phyloP scores from a whole-genome alignment of 2,113 vertebrate genomes.

The Lonchura striata region DNA sequence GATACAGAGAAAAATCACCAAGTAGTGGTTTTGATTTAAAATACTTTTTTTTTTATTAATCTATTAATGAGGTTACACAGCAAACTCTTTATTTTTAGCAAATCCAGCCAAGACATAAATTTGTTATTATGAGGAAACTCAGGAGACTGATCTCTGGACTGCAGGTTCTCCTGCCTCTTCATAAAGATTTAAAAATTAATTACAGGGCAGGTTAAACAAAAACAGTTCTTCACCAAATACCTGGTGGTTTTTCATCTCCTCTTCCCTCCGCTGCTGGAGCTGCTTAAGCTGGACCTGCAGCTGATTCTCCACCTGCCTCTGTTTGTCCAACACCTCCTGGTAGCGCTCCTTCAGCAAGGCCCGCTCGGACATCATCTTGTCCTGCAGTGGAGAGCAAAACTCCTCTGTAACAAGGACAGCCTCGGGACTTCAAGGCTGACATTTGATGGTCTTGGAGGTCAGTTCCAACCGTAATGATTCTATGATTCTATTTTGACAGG shows the following conservation, averaged over 20 bases:
- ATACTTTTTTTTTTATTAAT: fast-evolving
- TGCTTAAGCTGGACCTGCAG: conserved; percentile 76
- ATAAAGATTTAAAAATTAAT: neutral
- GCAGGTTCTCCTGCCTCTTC: fast-evolving
- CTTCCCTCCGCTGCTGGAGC: conserved; percentile 78
- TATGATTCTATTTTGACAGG: neutral
- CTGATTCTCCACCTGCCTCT: conserved; percentile 78
- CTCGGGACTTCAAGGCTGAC: neutral
- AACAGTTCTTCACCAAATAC: conserved; percentile 18
- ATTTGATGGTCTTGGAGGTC: neutral
- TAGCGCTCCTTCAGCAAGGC: conserved; percentile 78
- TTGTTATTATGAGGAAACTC: fast-evolving
- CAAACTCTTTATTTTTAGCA: neutral
- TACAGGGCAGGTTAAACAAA: too few relatives aligned
- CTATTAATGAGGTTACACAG: neutral
- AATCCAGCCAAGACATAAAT: neutral
- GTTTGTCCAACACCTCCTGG: conserved; percentile 78
- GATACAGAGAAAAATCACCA: neutral
- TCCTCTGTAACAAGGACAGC: neutral
- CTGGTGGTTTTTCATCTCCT: conserved; percentile 83
- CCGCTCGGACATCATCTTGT: conserved; percentile 78
- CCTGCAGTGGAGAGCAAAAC: conserved; percentile 37
- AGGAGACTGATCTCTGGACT: neutral
- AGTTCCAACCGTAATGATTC: neutral
- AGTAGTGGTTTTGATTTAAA: fast-evolving